These are phyloP conservation scores for Luperina nickerlii DNA, from an alignment of 2,888 invertebrate genomes.

Conservation along the genomic window DNA sequence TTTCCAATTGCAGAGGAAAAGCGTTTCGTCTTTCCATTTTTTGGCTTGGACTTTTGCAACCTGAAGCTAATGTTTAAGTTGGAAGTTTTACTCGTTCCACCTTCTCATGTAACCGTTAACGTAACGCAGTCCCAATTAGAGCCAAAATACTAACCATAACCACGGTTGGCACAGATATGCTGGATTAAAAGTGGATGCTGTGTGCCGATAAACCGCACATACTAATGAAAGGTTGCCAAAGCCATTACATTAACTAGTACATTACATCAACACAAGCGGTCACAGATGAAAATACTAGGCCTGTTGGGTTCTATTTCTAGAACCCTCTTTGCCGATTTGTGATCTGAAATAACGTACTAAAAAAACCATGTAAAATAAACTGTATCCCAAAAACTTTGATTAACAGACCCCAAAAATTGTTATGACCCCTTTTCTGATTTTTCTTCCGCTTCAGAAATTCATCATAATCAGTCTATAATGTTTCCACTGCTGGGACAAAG, in stretches of 20 bases:
- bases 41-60: neutral
- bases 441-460: neutral
- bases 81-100: neutral
- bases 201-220: slow-evolving; percentile 44
- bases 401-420: neutral
- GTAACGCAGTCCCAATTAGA: slow-evolving; percentile 30
- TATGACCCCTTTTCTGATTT: neutral
- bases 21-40: neutral
- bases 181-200: slow-evolving; percentile 53
- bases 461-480: neutral
- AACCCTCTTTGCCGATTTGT: neutral
- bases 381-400: neutral
- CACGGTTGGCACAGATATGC: slow-evolving; percentile 50
- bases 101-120: neutral
- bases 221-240: slow-evolving; percentile 51
- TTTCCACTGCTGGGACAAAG: neutral
- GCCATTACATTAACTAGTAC: slow-evolving; percentile 25
- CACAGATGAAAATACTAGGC: neutral
- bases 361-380: no score
- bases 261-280: slow-evolving; percentile 27
- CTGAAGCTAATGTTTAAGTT: neutral
- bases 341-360: neutral
- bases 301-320: neutral
- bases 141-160: slow-evolving; percentile 48
- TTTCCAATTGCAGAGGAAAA: neutral